Base-by-base conservation (phyloP, 2,797 vertebrate genomes). In the Spinus olivaceus region DNA sequence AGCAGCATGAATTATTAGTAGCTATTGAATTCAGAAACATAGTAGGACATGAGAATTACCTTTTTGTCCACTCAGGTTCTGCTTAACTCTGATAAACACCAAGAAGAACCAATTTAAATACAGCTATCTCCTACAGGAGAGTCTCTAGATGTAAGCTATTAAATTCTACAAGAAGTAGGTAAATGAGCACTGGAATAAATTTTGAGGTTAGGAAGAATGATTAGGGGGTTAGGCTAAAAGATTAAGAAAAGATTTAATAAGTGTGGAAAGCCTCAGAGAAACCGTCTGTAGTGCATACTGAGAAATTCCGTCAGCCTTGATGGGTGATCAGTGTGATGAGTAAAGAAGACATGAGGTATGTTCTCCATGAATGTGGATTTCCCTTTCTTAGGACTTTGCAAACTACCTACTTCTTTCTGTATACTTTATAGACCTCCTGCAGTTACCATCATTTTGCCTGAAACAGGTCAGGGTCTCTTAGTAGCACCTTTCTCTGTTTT, bases 371-470 rank as follows among this genome's bases (percentile, higher is more conserved):
- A 80, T 49, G 70, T 14, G 19, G 35, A 57, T 71, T 81, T 81
- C 17, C 17, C 18, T 77, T 15, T 54, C 22, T 28, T 49, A 81
- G n/a, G 46, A 53, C 22, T 81, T 53, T 24, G 19, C 7, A 74
- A 78, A 71, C 8, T 72, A 49, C 6, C 28, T 67, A 30, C 28
- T 16, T 13, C 82, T 77, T 88, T 60, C 57, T 67, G 17, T 35
- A 47, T 10, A 23, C 10, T 33, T 51, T 61, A 46, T 12, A 86
- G 33, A 74, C 8, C 19, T 30, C 50, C 33, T 41, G 65, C 1
- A 0, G 20, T 44, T 67, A 50, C 21, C 8, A 56, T 27, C 0
- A 0, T 6, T n/a, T 67, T 76, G 50, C 16, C n/a, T 57, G 30
- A 64, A 39, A 84, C 30, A 74, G 25, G 12, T 27, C 16, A 6